A percentile compares a stretch with the other conserved stretches of the same genome.
Evolutionary conservation across 2,888 invertebrate species (phyloP).

Genomic region (Diplolepis rosae): DNA sequence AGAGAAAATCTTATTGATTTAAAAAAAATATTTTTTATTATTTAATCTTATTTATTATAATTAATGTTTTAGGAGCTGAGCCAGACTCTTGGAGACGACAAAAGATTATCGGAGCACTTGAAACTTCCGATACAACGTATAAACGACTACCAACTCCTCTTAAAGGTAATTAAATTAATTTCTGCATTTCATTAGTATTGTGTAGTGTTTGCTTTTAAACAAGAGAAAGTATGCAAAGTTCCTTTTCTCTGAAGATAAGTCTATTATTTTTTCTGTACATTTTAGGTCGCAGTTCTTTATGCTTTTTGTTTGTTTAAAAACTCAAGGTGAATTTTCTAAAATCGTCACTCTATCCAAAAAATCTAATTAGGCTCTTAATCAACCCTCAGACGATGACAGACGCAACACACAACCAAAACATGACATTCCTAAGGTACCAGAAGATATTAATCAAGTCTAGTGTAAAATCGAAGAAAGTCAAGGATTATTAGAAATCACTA

Average conservation of each 20-base stretch:
- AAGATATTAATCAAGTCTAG: background rate
- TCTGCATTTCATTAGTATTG: no score
- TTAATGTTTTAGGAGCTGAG: constrained; percentile 82
- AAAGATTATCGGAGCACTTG: constrained; percentile 91
- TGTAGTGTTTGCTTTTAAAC: no score
- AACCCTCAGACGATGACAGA: background rate
- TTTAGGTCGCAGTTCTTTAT: background rate
- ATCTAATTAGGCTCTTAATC: background rate
- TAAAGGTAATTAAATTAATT: constrained; percentile 82
- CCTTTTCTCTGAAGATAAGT: background rate
- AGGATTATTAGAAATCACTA: background rate
- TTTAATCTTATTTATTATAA: background rate
- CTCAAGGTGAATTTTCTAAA: background rate
- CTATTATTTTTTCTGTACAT: background rate
- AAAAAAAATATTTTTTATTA: no score
- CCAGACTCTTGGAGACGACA: constrained; percentile 90
- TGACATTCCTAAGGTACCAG: background rate
- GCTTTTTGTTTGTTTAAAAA: background rate
- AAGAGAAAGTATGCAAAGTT: no score
- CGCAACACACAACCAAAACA: background rate
- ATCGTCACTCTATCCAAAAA: background rate
- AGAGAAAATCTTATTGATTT: no score
- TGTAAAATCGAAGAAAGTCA: background rate
- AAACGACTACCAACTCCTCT: constrained; percentile 95
- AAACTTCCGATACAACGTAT: constrained; percentile 96